phyloP scores from a whole-genome alignment of 2,797 vertebrate genomes.

The Chelonia mydas region DNA sequence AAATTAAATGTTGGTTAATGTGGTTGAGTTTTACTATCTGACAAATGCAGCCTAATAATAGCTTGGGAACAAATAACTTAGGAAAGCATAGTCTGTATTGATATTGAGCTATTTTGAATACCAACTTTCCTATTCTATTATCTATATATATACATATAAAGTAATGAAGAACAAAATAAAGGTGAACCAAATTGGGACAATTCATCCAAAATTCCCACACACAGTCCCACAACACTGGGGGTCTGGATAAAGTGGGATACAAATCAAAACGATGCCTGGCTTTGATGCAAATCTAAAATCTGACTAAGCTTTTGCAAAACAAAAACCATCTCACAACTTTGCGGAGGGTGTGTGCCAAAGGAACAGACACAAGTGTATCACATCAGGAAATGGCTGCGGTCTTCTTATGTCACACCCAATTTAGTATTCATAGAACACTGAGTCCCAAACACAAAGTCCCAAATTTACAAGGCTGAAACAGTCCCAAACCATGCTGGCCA shows the following conservation, averaged over 20 bases:
- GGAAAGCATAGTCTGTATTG: conserved; percentile 51
- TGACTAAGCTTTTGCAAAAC: neutral
- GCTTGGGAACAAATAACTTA: conserved; percentile 63
- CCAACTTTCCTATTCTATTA: neutral
- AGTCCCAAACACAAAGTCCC: neutral
- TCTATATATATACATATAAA: neutral
- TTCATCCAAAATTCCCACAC: fast-evolving
- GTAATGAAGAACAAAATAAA: neutral
- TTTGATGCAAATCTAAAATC: neutral
- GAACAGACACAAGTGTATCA: neutral
- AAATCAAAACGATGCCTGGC: neutral
- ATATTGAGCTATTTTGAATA: conserved; percentile 44
- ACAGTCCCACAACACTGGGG: neutral
- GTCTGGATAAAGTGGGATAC: neutral
- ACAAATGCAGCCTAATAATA: conserved; percentile 70
- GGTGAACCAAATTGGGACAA: neutral
- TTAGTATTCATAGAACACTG: neutral
- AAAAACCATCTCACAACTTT: neutral
- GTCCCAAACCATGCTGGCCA: neutral
- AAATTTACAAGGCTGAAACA: neutral
- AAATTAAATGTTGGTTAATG: neutral
- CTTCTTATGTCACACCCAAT: neutral
- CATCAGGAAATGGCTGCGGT: fast-evolving
- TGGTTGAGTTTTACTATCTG: conserved; percentile 64
- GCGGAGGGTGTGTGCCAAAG: neutral